A percentile compares a stretch with the other conserved stretches of the same genome.
These are phyloP conservation scores for Whitmania pigra DNA, from an alignment of 1,140 invertebrate genomes.

Conservation along the genomic window DNA sequence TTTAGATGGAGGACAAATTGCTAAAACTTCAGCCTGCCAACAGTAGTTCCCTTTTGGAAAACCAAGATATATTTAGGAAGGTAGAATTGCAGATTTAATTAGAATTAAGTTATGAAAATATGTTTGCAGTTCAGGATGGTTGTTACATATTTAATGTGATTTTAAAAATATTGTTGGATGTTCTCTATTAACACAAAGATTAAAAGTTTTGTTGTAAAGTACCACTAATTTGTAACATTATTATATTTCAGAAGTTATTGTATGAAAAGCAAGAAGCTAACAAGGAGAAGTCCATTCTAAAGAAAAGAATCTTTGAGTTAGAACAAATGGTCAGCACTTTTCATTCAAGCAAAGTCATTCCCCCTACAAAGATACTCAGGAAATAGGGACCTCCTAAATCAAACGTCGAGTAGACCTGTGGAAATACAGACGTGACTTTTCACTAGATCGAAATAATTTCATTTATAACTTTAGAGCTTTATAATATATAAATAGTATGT, in stretches of 20 bases:
- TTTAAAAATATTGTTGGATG: too few species aligned
- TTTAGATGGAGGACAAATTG: slow-evolving; percentile 9
- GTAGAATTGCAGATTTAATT: background rate
- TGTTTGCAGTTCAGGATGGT: too few species aligned
- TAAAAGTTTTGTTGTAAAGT: too few species aligned
- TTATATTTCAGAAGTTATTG: background rate
- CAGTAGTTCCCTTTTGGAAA: background rate
- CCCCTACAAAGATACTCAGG: background rate
- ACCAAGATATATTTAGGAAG: slow-evolving; percentile 12
- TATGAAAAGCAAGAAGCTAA: slow-evolving; percentile 9
- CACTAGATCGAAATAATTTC: background rate
- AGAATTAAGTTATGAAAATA: too few species aligned
- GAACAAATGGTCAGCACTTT: background rate
- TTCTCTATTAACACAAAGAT: too few species aligned
- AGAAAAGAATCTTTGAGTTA: slow-evolving; percentile 4
- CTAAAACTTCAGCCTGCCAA: background rate
- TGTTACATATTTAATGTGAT: too few species aligned
- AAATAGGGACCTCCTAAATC: background rate
- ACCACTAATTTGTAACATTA: background rate
- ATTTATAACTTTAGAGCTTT: background rate
- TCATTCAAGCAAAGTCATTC: background rate
- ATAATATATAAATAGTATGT: background rate
- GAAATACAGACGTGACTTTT: background rate
- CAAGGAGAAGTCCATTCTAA: background rate
- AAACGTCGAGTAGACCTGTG: background rate